Percentiles rank a stretch among this genome's conserved stretches.
Conservation (phyloP, 2,888 invertebrate genomes). For the Microctonus aethiopoides region DNA sequence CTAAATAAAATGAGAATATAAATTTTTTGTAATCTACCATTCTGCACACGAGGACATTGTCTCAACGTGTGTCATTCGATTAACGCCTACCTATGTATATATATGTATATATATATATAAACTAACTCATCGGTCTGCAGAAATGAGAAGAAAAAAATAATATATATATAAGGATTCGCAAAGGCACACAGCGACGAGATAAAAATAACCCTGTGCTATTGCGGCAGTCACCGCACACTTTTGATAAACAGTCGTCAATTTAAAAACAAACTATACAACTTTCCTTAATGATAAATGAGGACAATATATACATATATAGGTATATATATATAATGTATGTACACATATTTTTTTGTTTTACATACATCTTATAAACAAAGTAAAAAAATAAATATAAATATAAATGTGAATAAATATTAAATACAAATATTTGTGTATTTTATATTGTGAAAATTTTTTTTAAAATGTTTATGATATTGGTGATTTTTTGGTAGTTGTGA, state of each 20-base stretch:
- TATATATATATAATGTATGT: too few relatives aligned
- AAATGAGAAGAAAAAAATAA: background rate
- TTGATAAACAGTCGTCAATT: conserved; percentile 1
- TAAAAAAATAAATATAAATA: too few relatives aligned
- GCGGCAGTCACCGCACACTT: background rate
- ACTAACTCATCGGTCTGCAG: background rate
- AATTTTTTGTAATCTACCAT: background rate
- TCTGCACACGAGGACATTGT: conserved; percentile 2
- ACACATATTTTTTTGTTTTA: too few relatives aligned
- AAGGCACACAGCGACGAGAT: conserved; percentile 12
- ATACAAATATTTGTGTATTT: too few relatives aligned
- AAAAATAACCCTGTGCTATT: conserved; percentile 24
- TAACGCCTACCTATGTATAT: conserved; percentile 45
- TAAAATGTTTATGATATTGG: too few relatives aligned
- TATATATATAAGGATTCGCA: conserved; percentile 14
- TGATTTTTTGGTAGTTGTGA: too few relatives aligned
- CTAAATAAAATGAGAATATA: background rate
- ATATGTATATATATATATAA: background rate
- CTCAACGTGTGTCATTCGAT: conserved; percentile 46
- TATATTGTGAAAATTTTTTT: too few relatives aligned
- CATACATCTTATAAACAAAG: too few relatives aligned
- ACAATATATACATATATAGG: background rate
- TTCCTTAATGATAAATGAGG: background rate
- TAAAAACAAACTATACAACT: background rate
- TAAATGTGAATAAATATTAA: too few relatives aligned